phyloP scores from a whole-genome alignment of 2,797 vertebrate species.

The Fratercula arctica region DNA sequence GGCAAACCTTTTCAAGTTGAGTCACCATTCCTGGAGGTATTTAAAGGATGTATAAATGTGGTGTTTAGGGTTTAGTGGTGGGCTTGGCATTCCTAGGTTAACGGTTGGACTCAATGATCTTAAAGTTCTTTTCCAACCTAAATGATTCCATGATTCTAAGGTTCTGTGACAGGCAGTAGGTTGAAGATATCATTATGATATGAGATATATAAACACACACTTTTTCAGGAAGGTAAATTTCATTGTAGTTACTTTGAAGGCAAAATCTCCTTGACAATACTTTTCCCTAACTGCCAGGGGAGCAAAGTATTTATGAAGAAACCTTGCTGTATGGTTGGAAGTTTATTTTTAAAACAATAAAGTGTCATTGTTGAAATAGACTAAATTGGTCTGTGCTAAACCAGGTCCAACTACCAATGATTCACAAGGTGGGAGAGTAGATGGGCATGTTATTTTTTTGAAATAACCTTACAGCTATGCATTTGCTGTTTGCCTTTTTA shows the following conservation, averaged over 20 bases:
- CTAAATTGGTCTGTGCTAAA: neutral
- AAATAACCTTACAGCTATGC: neutral
- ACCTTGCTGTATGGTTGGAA: neutral
- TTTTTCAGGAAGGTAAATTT: neutral
- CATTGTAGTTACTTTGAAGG: neutral
- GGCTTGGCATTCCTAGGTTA: neutral
- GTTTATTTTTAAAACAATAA: neutral
- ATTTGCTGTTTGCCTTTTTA: neutral
- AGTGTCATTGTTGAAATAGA: neutral
- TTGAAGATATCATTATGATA: neutral
- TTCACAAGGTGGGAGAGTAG: neutral
- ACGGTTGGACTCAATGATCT: neutral
- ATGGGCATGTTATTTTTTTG: neutral
- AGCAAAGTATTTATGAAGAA: neutral
- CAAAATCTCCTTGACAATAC: neutral
- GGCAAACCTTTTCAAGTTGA: neutral
- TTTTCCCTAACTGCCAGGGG: neutral
- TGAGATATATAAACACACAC: neutral
- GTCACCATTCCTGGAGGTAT: neutral
- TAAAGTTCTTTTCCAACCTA: too few species aligned
- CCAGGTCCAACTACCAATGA: neutral
- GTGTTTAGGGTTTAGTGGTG: neutral
- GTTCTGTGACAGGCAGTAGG: neutral
- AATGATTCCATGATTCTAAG: neutral
- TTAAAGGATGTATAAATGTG: neutral